Evolutionary conservation across 2,113 vertebrate species (phyloP), one percentile per base, ranked within the genome.

Genomic region (Ramphastos sulfuratus): DNA sequence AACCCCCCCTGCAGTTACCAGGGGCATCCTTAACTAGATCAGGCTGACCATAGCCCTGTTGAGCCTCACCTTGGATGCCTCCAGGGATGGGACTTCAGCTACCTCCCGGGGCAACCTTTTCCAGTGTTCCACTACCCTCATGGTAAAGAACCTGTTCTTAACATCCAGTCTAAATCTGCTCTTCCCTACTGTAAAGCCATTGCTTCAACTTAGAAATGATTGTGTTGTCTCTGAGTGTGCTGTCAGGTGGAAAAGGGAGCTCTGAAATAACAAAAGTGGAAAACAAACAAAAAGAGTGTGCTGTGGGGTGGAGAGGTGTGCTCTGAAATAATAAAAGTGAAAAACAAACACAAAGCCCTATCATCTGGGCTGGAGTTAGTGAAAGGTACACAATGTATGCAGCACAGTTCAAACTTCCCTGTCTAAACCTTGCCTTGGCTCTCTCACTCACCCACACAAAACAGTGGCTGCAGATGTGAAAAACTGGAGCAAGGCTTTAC

Each of bases 401-500:
- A 13, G 21, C 83, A 13, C 14, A 60, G 28, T 56, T 69, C 69
- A 67, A 16, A 65, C 56, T 84, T 94, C 60, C 59, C n/a, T 1
- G 12, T 54, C 15, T 48, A 58, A n/a, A 18, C 39, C 0, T 0
- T 82, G 25, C 2, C 25, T 56, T 28, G 28, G 18, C 30, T 72
- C 75, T 70, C 52, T 56, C 0, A 0, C 31, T 69, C 50, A 70
- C 21, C 13, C 20, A 31, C 4, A 4, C 2, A 7, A 78, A 89
- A 75, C 12, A 1, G 42, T 70, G 46, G 6, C 46, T 74, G 33
- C 33, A 35, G 18, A 37, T 33, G 7, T 13, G 27, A 60, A 83
- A 64, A 28, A 35, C 27, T 69, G 16, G 5, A 25, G 6, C 39
- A 61, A 89, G n/a, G n/a, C 6, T 64, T 77, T 70, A 18, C 10